Evolutionary conservation across 2,797 vertebrate genomes (phyloP).

Genomic region (Aselliscus stoliczkanus): DNA sequence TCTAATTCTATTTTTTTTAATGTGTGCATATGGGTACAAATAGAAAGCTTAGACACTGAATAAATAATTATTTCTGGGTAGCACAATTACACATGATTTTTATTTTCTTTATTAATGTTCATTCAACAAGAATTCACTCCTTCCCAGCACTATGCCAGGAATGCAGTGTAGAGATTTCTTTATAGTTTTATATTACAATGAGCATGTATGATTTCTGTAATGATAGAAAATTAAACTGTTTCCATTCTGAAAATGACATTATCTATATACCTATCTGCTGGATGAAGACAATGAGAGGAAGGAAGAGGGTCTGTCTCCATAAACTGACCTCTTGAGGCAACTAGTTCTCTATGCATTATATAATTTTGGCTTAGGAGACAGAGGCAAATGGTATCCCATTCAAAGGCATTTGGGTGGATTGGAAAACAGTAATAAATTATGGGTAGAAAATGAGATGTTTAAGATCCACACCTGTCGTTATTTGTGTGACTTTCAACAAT

Average conservation of each 20-base stretch:
- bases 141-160: background rate
- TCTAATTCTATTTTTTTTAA: background rate
- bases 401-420: background rate
- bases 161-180: background rate
- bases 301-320: background rate
- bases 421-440: background rate
- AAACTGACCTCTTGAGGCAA: background rate
- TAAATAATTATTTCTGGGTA: background rate
- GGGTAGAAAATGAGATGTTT: background rate
- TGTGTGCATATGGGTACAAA: background rate
- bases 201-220: background rate
- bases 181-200: background rate
- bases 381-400: background rate
- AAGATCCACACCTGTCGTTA: no score
- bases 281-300: background rate
- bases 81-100: background rate
- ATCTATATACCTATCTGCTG: background rate
- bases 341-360: background rate
- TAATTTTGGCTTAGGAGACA: background rate
- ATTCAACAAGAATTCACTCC: background rate
- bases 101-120: conserved; percentile 1
- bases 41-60: background rate
- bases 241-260: background rate
- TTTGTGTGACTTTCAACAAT: background rate
- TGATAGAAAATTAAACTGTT: background rate